These are phyloP conservation scores for Platycnemis pennipes DNA, from an alignment of 2,888 invertebrate genomes.

Conservation along the genomic window DNA sequence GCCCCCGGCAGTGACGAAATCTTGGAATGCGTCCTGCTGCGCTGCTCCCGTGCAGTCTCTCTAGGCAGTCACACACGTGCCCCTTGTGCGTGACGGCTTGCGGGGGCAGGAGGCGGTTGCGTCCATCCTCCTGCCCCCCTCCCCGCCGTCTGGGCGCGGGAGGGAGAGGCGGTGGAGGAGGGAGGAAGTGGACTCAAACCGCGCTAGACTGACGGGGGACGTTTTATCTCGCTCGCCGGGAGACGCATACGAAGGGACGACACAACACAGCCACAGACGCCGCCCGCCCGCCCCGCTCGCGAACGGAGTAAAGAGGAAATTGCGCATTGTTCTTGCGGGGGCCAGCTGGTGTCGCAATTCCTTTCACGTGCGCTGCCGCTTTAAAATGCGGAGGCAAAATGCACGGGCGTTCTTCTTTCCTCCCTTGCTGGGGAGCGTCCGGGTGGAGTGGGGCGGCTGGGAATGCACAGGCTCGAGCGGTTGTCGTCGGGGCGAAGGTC, in stretches of 20 bases:
- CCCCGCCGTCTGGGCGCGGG: not conserved
- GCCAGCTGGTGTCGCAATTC: slow-evolving; percentile 21
- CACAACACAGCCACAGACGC: not conserved
- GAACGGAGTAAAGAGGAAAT: slow-evolving; percentile 18
- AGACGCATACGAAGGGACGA: not conserved
- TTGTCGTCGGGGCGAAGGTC: slow-evolving; percentile 6
- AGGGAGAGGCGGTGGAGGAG: not conserved
- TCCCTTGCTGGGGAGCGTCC: no score
- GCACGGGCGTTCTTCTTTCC: no score
- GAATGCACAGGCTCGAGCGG: no score
- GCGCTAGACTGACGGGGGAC: slow-evolving; percentile 15
- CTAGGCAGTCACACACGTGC: not conserved
- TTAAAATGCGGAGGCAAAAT: slow-evolving; percentile 11
- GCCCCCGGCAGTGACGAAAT: slow-evolving; percentile 22
- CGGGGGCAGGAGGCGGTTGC: not conserved
- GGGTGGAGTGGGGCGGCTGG: no score
- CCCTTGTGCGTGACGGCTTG: not conserved
- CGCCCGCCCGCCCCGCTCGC: not conserved
- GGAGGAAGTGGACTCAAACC: not conserved
- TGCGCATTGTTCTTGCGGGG: slow-evolving; percentile 25
- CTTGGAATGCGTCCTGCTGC: slow-evolving; percentile 30
- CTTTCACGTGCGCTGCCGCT: not conserved
- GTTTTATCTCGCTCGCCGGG: slow-evolving; percentile 17
- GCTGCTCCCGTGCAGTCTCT: slow-evolving; percentile 32
- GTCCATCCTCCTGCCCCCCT: not conserved